phyloP scores from a whole-genome alignment of 2,797 vertebrate genomes.

The Neomorphus geoffroyi region DNA sequence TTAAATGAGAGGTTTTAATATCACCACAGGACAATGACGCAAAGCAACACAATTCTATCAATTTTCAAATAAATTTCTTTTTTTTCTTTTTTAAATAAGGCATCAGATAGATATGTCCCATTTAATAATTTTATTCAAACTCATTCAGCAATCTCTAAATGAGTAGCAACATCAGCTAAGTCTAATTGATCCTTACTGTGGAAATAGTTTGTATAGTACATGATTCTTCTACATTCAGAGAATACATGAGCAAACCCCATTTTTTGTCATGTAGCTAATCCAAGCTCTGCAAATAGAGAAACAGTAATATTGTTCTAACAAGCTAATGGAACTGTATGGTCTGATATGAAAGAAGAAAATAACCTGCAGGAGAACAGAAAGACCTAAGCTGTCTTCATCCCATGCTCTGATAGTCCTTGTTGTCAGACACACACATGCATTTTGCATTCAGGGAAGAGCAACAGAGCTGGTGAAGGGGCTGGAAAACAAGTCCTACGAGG shows the following conservation, averaged over 20 bases:
- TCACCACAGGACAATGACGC: not conserved
- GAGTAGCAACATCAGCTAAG: not conserved
- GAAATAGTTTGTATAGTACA: not conserved
- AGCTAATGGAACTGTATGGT: not conserved
- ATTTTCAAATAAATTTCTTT: not conserved
- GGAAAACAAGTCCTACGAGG: too few relatives aligned
- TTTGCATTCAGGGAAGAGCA: too few relatives aligned
- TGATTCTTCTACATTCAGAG: not conserved
- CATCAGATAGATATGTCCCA: not conserved
- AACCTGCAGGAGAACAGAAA: not conserved
- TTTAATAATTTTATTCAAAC: not conserved
- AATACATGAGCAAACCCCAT: not conserved
- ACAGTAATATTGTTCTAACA: not conserved
- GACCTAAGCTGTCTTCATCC: not conserved
- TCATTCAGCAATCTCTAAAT: not conserved
- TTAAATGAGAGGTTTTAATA: not conserved
- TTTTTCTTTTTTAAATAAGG: not conserved
- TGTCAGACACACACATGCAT: not conserved
- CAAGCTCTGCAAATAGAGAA: not conserved
- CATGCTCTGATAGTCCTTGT: not conserved
- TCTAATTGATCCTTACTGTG: not conserved
- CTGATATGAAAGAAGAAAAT: not conserved
- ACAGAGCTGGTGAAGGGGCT: too few relatives aligned
- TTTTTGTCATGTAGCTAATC: not conserved
- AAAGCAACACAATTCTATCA: not conserved